Conservation (phyloP, 2,888 invertebrate genomes). For the Clunio marinus region DNA sequence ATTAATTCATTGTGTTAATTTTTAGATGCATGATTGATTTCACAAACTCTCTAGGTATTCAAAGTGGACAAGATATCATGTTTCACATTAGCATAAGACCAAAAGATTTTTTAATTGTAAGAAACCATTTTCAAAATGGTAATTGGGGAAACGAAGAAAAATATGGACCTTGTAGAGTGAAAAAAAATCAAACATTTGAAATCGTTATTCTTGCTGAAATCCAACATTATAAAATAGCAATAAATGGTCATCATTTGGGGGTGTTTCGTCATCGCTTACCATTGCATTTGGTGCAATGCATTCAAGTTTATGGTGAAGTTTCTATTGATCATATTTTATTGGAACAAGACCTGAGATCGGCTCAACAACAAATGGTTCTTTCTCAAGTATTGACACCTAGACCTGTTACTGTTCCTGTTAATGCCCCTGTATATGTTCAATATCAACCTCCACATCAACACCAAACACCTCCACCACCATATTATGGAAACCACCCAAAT, state of each 20-base stretch:
- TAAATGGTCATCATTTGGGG: constrained; percentile 26
- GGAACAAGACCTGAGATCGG: constrained; percentile 11
- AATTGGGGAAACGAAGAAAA: neutral
- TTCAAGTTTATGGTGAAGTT: neutral
- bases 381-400: neutral
- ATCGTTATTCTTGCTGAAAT: constrained; percentile 22
- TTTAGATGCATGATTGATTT: constrained; percentile 15
- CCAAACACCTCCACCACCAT: neutral
- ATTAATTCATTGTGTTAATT: neutral
- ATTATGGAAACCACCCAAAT: neutral
- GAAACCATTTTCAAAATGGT: neutral
- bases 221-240: constrained; percentile 15
- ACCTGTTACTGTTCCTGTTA: too few species aligned
- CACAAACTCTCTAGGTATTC: neutral
- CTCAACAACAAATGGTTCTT: neutral
- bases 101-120: constrained; percentile 14
- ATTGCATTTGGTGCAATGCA: neutral
- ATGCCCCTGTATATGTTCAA: too few species aligned
- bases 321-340: constrained; percentile 24
- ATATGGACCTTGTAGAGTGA: constrained; percentile 15
- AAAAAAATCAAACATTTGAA: constrained; percentile 21
- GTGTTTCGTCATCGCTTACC: constrained; percentile 31
- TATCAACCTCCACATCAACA: neutral
- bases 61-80: neutral
- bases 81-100: constrained; percentile 28